Evolutionary conservation across 1,140 invertebrate genomes (phyloP).

Genomic region (Nephotettix cincticeps): DNA sequence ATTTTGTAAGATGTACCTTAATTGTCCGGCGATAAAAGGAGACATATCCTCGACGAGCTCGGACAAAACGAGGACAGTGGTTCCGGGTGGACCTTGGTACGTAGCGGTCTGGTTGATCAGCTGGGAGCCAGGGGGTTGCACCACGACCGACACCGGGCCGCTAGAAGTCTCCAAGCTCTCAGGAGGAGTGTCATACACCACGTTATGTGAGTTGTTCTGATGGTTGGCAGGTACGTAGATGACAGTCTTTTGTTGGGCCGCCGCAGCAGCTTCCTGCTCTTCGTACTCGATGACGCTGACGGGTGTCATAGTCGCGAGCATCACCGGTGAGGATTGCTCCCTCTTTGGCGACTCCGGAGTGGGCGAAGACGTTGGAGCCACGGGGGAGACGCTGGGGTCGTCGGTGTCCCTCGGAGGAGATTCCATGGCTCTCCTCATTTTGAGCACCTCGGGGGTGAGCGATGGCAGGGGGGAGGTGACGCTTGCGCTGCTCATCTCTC

Average conservation of each 20-base stretch:
- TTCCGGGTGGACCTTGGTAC: constrained; percentile 37
- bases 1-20: too few relatives aligned
- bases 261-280: constrained; percentile 30
- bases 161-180: constrained; percentile 23
- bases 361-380: constrained; percentile 30
- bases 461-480: constrained; percentile 2
- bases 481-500: constrained; percentile 13
- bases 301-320: constrained; percentile 41
- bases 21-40: constrained; percentile 32
- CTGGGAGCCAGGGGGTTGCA: constrained; percentile 34
- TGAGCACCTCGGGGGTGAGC: constrained; percentile 18
- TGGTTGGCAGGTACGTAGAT: constrained; percentile 31
- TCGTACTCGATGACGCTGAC: constrained; percentile 39
- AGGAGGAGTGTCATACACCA: constrained; percentile 34
- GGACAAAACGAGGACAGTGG: constrained; percentile 41
- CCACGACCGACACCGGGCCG: constrained; percentile 37
- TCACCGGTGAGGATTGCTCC: constrained; percentile 35
- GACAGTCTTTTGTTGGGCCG: constrained; percentile 28
- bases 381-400: constrained; percentile 26
- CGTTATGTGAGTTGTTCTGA: constrained; percentile 33
- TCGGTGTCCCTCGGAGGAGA: background rate
- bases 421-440: constrained; percentile 18
- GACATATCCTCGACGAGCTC: constrained; percentile 44
- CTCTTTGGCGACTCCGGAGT: constrained; percentile 28
- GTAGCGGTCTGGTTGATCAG: constrained; percentile 28